These are phyloP conservation scores for Pipistrellus pygmaeus DNA, from an alignment of 2,797 vertebrate species.

Conservation along the genomic window DNA sequence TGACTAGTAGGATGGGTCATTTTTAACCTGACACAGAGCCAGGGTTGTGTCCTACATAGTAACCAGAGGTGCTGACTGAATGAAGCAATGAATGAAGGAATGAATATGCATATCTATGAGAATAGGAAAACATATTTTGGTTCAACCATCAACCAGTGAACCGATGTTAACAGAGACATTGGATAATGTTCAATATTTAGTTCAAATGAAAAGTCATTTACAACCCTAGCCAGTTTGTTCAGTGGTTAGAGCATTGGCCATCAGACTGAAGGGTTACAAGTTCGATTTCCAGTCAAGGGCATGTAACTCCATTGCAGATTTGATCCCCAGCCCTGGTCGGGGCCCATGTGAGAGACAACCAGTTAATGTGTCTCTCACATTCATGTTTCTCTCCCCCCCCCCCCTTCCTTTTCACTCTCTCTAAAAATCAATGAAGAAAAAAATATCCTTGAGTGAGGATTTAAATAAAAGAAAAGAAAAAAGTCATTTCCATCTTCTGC, in stretches of 20 bases:
- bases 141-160: not conserved
- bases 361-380: too few relatives aligned
- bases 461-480: not conserved
- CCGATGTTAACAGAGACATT: not conserved
- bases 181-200: not conserved
- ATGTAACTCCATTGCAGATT: too few relatives aligned
- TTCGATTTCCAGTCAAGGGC: too few relatives aligned
- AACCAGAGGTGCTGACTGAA: not conserved
- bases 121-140: not conserved
- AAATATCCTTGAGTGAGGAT: too few relatives aligned
- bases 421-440: too few relatives aligned
- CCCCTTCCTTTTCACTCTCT: too few relatives aligned
- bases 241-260: too few relatives aligned
- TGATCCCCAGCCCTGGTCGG: too few relatives aligned
- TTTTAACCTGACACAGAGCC: constrained; percentile 28
- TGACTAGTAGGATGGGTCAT: not conserved
- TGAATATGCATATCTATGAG: not conserved
- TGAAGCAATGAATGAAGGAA: not conserved
- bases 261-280: too few relatives aligned
- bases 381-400: too few relatives aligned
- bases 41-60: not conserved
- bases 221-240: too few relatives aligned
- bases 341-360: too few relatives aligned
- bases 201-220: constrained; percentile 9
- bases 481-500: not conserved